These are phyloP conservation scores for Drosophila trapezifrons DNA, from an alignment of 1,140 invertebrate species.

Conservation along the genomic window DNA sequence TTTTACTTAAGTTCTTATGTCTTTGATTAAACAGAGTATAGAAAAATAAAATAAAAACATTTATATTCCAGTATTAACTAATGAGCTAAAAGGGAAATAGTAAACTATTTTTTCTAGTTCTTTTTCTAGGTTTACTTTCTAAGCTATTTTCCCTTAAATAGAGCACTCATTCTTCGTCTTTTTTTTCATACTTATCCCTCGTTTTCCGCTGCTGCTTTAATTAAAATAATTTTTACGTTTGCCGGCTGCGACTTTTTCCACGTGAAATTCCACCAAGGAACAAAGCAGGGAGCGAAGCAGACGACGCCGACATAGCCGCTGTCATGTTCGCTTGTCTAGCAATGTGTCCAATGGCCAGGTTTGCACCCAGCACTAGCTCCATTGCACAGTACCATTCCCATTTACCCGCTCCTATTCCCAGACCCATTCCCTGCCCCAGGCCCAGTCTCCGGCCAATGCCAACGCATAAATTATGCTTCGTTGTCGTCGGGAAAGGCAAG, in stretches of 20 bases:
- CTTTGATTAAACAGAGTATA: too few relatives aligned
- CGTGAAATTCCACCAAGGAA: constrained; percentile 67
- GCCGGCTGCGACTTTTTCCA: constrained; percentile 68
- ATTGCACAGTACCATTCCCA: constrained; percentile 5
- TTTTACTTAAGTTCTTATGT: too few relatives aligned
- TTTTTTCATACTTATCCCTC: not conserved
- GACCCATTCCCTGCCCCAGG: constrained; percentile 37
- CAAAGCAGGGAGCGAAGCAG: constrained; percentile 37
- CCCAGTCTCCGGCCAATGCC: constrained; percentile 49
- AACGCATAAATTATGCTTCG: constrained; percentile 81
- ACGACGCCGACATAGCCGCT: constrained; percentile 64
- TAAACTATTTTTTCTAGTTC: too few relatives aligned
- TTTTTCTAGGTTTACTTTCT: too few relatives aligned
- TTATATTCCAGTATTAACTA: too few relatives aligned
- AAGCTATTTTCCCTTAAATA: not conserved
- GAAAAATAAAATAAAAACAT: too few relatives aligned
- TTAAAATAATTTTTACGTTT: constrained; percentile 76
- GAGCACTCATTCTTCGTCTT: constrained; percentile 2
- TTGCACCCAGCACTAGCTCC: constrained; percentile 29
- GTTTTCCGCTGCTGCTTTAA: constrained; percentile 53
- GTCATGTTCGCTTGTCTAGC: constrained; percentile 77
- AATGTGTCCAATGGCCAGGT: constrained; percentile 63
- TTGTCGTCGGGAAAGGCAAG: constrained; percentile 48
- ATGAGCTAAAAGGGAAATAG: too few relatives aligned
- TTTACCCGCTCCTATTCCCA: constrained; percentile 17